phyloP scores from a whole-genome alignment of 2,113 vertebrate genomes.

The Gnathonemus echidnorhynchus region DNA sequence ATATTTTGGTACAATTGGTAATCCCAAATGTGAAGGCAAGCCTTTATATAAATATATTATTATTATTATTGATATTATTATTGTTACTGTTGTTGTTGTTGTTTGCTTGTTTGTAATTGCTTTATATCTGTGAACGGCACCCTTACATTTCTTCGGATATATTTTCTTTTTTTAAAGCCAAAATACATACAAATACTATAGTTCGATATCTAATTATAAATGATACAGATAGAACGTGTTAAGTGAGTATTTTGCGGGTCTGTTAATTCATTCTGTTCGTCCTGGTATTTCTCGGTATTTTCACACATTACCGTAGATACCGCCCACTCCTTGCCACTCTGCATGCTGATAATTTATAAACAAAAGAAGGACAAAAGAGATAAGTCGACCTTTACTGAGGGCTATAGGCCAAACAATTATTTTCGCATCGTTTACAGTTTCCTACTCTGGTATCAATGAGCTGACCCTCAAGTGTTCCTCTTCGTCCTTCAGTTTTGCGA shows the following conservation, averaged over 20 bases:
- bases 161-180: not conserved
- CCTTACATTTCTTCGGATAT: not conserved
- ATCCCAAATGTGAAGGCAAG: not conserved
- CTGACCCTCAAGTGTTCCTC: conserved; percentile 19
- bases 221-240: not conserved
- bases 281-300: conserved; percentile 7
- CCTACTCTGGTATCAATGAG: conserved; percentile 27
- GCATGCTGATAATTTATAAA: conserved; percentile 40
- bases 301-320: conserved; percentile 3
- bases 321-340: conserved; percentile 9
- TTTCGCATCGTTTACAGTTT: conserved; percentile 36
- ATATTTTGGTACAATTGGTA: not conserved
- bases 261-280: not conserved
- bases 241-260: not conserved
- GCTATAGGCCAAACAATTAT: conserved; percentile 33
- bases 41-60: not conserved
- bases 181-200: not conserved
- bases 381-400: conserved; percentile 29
- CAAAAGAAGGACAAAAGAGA: conserved; percentile 23
- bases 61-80: not conserved
- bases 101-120: not conserved
- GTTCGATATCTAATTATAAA: not conserved
- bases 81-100: not conserved
- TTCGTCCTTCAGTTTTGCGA: conserved; percentile 21
- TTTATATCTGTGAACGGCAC: not conserved